phyloP scores from a whole-genome alignment of 2,888 invertebrate species.

The Tridacna gigas region DNA sequence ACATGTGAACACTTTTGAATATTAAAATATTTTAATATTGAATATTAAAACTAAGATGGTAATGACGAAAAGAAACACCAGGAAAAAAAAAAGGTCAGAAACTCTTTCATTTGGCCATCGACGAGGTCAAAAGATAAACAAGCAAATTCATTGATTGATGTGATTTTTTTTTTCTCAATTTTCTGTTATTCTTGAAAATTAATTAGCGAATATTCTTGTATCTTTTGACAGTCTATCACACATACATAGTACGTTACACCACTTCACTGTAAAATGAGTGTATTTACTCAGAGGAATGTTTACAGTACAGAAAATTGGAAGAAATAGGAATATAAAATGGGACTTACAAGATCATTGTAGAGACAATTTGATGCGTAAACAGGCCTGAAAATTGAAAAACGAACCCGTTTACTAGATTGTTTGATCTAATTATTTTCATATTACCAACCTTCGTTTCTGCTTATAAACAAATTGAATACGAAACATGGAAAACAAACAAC shows the following conservation, averaged over 20 bases:
- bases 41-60: too few relatives aligned
- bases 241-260: conserved; percentile 20
- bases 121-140: conserved; percentile 26
- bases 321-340: conserved; percentile 29
- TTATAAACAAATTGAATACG: too few relatives aligned
- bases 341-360: conserved; percentile 25
- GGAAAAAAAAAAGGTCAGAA: not conserved
- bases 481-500: too few relatives aligned
- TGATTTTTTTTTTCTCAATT: too few relatives aligned
- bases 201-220: conserved; percentile 3
- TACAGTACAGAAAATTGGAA: conserved; percentile 26
- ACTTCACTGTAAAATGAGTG: not conserved
- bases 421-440: too few relatives aligned
- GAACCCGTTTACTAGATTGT: conserved; percentile 4
- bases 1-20: too few relatives aligned
- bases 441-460: too few relatives aligned
- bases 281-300: conserved; percentile 1
- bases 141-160: not conserved
- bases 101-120: conserved; percentile 13
- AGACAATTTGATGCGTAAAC: conserved; percentile 20
- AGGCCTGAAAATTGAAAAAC: conserved; percentile 30
- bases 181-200: too few relatives aligned
- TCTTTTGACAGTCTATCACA: conserved; percentile 27
- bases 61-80: too few relatives aligned
- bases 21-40: too few relatives aligned